Evolutionary conservation across 2,113 vertebrate species (phyloP), one percentile per base, ranked within the genome.

Genomic region (Salminus brasiliensis): DNA sequence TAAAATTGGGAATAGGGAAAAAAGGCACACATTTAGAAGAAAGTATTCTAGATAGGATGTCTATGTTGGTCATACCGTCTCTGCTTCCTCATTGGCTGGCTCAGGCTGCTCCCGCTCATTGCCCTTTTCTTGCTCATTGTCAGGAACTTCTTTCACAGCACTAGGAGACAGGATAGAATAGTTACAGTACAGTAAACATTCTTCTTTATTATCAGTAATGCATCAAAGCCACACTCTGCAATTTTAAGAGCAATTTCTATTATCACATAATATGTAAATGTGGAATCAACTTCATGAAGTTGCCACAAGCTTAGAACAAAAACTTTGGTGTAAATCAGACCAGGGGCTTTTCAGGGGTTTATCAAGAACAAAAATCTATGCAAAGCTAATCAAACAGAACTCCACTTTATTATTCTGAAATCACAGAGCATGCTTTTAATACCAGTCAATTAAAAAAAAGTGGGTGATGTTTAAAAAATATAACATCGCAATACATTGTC

Each of bases 61-160:
- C 0, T 1, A 21, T 4, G 74, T 60, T 9, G 21, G 4, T 65
- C 79, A 82, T 88, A 97, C 96, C 83, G 91, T 88, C 55, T 98
- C 97, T 27, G 94, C 55, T 2, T 97, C 96, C 80, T 93, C 93
- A 73, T 74, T 92, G 79, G 89, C 91, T 80, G 92, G 91, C 86
- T 96, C 96, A 0, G 81, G 83, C 84, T 85, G 66, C 45, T 93
- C 93, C 85, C 94, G 96, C 88, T 97, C 97, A 0, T 92, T 90
- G 49, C 84, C 92, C 83, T 95, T 98, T 69, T 96, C 95, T 43
- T 94, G 95, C 13, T 98, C 96, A 0, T 96, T 95, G 79, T 97
- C 96, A 47, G 88, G 89, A 68, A 91, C 91, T 59, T 99, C 96
- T 49, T 95, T 98, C 80, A 85, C 84, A 84, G 88, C 88, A 66